A percentile compares a stretch with the other conserved stretches of the same genome.
Conservation (phyloP, 2,797 vertebrate species). For the Lacerta viridis region DNA sequence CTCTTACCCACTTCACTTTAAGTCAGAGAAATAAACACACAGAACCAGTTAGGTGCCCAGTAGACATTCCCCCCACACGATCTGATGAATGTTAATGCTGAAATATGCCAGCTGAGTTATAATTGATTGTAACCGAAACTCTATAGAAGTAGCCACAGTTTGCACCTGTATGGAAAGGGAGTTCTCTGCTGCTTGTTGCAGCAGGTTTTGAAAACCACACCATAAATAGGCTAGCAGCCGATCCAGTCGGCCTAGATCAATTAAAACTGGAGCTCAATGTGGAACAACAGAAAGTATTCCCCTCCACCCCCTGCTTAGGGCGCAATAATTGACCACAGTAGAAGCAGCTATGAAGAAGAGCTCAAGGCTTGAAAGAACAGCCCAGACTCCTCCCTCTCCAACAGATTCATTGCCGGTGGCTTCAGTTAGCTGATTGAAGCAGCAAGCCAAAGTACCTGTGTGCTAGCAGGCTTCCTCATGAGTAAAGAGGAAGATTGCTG, state of each 20-base stretch:
- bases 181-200: not conserved
- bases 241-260: not conserved
- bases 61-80: constrained; percentile 19
- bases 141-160: constrained; percentile 44
- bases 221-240: not conserved
- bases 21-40: not conserved
- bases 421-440: no score
- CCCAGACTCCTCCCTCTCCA: not conserved
- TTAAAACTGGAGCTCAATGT: not conserved
- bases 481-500: not conserved
- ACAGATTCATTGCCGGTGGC: not conserved
- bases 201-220: not conserved
- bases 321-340: not conserved
- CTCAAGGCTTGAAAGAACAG: not conserved
- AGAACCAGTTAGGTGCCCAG: constrained; percentile 34
- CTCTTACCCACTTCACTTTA: constrained; percentile 9
- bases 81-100: not conserved
- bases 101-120: constrained; percentile 57
- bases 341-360: not conserved
- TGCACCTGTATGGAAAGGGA: not conserved
- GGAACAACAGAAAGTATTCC: not conserved
- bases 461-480: not conserved
- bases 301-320: not conserved
- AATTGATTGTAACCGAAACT: not conserved
- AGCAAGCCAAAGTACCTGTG: no score